A percentile compares a stretch with the other conserved stretches of the same genome.
Evolutionary conservation across 2,113 vertebrate genomes (phyloP).

Genomic region (Corythaeola cristata): DNA sequence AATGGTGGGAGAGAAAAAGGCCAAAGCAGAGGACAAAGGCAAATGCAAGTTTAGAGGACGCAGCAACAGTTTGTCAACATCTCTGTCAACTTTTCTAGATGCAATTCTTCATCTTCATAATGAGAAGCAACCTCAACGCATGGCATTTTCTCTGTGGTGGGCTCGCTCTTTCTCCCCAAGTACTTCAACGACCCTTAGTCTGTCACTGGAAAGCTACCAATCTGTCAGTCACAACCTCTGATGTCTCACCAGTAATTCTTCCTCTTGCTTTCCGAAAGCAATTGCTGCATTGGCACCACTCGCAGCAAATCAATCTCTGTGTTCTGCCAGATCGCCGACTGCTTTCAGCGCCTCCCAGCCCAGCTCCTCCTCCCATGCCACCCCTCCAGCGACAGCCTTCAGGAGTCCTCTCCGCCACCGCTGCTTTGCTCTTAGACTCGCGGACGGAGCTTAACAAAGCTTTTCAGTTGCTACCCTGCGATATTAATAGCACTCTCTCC

Average conservation of each 20-base stretch:
- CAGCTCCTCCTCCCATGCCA: not conserved
- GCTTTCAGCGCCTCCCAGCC: not conserved
- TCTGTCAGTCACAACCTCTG: constrained; percentile 50
- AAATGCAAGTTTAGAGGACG: not conserved
- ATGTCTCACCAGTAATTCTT: constrained; percentile 50
- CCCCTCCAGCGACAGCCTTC: not conserved
- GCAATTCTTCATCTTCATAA: constrained; percentile 48
- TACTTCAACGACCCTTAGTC: constrained; percentile 36
- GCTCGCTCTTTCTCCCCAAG: constrained; percentile 37
- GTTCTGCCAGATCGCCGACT: not conserved
- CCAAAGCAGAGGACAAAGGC: constrained; percentile 4
- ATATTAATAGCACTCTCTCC: not conserved
- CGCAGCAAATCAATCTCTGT: constrained; percentile 11
- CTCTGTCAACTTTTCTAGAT: constrained; percentile 32
- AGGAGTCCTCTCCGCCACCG: not conserved
- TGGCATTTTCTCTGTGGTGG: constrained; percentile 47
- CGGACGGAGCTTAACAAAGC: not conserved
- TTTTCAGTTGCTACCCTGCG: not conserved
- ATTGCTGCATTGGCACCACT: constrained; percentile 4
- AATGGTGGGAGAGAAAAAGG: not conserved
- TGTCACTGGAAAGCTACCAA: constrained; percentile 57
- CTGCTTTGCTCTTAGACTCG: not conserved
- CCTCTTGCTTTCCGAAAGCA: constrained; percentile 32
- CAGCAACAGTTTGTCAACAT: constrained; percentile 44
- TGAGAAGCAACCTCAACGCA: not conserved